Percentiles rank a stretch among this genome's conserved stretches.
These are phyloP conservation scores for Chrysemys picta DNA, from an alignment of 2,113 vertebrate species.

Conservation along the genomic window DNA sequence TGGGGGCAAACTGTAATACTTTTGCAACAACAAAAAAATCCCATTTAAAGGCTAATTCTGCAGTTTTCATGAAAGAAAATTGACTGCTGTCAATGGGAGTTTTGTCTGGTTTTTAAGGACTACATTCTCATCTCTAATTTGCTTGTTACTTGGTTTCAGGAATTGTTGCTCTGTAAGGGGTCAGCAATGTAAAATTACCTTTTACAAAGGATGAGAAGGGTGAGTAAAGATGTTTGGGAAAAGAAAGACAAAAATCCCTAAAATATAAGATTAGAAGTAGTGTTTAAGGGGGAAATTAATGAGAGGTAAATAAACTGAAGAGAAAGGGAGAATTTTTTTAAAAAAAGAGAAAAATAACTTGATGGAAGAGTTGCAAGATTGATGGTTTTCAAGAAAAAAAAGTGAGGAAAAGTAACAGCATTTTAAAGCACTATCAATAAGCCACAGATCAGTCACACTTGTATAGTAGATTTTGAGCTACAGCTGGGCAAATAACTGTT, in stretches of 20 bases:
- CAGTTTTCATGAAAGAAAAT: not conserved
- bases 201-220: not conserved
- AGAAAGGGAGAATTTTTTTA: not conserved
- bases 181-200: not conserved
- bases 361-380: not conserved
- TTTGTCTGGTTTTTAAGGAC: not conserved
- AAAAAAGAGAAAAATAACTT: not conserved
- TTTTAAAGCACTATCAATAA: not conserved
- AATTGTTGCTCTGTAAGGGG: accelerated
- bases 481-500: not conserved
- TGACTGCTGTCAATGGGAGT: not conserved
- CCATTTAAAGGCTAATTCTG: constrained; percentile 1
- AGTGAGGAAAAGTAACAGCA: not conserved
- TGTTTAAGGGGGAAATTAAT: not conserved
- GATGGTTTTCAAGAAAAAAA: not conserved
- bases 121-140: not conserved
- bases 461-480: not conserved
- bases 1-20: constrained; percentile 12
- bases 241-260: not conserved
- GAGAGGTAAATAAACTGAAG: not conserved
- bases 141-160: not conserved
- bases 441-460: not conserved
- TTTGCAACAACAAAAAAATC: constrained; percentile 15
- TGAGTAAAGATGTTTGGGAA: not conserved
- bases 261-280: not conserved